Conservation (phyloP, 2,797 vertebrate species). For the Pipistrellus pipistrellus region DNA sequence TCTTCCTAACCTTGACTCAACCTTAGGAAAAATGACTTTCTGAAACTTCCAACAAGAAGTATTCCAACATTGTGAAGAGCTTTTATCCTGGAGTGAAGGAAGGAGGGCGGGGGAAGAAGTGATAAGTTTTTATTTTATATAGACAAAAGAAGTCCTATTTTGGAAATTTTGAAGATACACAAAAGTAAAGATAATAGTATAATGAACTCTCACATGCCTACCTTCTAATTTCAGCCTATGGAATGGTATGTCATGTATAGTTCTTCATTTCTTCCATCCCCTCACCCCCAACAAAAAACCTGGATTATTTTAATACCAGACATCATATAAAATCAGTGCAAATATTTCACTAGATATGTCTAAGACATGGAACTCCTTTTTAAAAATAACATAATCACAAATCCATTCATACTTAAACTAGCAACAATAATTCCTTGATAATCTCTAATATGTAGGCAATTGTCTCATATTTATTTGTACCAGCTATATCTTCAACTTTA, state of each 20-base stretch:
- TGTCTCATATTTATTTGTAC: constrained; percentile 14
- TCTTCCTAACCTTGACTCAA: not conserved
- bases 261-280: not conserved
- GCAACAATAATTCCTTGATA: constrained; percentile 29
- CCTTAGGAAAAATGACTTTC: not conserved
- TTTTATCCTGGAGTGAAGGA: not conserved
- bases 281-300: not conserved
- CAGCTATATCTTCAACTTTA: constrained; percentile 42
- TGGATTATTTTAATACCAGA: constrained; percentile 58
- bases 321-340: constrained; percentile 9
- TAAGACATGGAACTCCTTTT: constrained; percentile 39
- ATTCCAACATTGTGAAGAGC: not conserved
- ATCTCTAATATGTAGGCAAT: not conserved
- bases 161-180: constrained; percentile 8
- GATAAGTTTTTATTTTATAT: not conserved
- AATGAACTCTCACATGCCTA: not conserved
- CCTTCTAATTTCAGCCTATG: not conserved
- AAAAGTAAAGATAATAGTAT: not conserved
- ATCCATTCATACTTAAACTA: constrained; percentile 3
- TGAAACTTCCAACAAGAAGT: not conserved
- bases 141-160: not conserved
- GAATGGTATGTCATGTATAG: not conserved
- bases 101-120: not conserved
- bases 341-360: not conserved
- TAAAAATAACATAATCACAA: constrained; percentile 5